phyloP scores from a whole-genome alignment of 2,888 invertebrate species.

The Pseudococcus longispinus region DNA sequence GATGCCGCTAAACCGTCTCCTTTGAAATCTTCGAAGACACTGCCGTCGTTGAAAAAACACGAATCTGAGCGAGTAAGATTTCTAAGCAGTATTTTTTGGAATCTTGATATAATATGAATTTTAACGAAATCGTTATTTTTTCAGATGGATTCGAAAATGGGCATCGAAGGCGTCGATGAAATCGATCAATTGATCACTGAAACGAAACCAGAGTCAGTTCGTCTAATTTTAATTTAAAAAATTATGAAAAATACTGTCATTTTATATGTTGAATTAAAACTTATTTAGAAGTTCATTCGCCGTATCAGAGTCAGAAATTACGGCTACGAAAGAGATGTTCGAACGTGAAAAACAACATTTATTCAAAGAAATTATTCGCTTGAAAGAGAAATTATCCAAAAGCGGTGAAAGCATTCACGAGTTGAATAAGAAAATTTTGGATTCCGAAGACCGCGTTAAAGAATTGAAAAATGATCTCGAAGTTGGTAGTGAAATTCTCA shows the following conservation, averaged over 20 bases:
- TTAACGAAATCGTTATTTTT: neutral
- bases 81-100: neutral
- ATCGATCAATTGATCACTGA: neutral
- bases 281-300: conserved; percentile 1
- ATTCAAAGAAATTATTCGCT: conserved; percentile 45
- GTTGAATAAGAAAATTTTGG: conserved; percentile 3
- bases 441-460: conserved; percentile 38
- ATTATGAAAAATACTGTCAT: neutral
- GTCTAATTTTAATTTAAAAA: neutral
- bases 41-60: conserved; percentile 24
- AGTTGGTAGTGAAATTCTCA: neutral
- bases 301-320: conserved; percentile 43
- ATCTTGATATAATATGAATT: neutral
- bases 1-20: neutral
- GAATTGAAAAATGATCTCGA: conserved; percentile 38
- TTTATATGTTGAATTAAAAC: neutral
- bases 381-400: conserved; percentile 46
- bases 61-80: conserved; percentile 4
- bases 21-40: conserved; percentile 8
- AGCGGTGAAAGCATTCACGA: neutral
- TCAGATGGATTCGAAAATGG: neutral
- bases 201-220: neutral
- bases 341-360: conserved; percentile 54
- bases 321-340: conserved; percentile 48
- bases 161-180: neutral